phyloP scores from a whole-genome alignment of 2,888 invertebrate genomes.

The Cosmia pyralina region DNA sequence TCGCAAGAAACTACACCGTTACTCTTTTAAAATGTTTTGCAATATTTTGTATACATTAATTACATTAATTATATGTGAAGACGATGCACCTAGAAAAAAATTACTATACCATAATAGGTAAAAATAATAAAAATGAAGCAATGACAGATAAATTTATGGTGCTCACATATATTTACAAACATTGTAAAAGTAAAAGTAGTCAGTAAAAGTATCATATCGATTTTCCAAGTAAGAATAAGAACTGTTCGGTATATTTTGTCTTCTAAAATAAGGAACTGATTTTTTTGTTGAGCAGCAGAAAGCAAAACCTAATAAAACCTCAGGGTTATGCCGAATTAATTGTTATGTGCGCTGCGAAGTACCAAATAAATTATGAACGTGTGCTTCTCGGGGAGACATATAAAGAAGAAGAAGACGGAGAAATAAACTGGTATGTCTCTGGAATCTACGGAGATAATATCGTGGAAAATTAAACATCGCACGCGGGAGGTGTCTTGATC shows the following conservation, averaged over 20 bases:
- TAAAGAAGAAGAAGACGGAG: conserved; percentile 11
- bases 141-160: too few species aligned
- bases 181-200: too few species aligned
- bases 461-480: conserved; percentile 12
- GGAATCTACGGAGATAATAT: conserved; percentile 3
- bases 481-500: neutral
- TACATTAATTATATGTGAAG: too few species aligned
- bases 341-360: neutral
- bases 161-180: too few species aligned
- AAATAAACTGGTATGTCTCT: conserved; percentile 7
- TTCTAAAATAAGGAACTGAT: neutral
- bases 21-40: too few species aligned
- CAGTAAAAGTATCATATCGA: too few species aligned
- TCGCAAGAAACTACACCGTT: too few species aligned
- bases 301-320: neutral
- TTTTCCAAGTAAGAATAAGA: too few species aligned
- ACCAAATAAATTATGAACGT: conserved; percentile 6
- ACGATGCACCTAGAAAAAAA: too few species aligned
- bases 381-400: neutral
- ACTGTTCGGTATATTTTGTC: neutral
- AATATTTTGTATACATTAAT: too few species aligned
- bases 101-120: too few species aligned
- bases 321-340: conserved; percentile 1
- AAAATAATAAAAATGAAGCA: too few species aligned
- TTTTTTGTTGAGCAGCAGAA: neutral